phyloP scores from a whole-genome alignment of 2,888 invertebrate species.

The Metalampra italica region DNA sequence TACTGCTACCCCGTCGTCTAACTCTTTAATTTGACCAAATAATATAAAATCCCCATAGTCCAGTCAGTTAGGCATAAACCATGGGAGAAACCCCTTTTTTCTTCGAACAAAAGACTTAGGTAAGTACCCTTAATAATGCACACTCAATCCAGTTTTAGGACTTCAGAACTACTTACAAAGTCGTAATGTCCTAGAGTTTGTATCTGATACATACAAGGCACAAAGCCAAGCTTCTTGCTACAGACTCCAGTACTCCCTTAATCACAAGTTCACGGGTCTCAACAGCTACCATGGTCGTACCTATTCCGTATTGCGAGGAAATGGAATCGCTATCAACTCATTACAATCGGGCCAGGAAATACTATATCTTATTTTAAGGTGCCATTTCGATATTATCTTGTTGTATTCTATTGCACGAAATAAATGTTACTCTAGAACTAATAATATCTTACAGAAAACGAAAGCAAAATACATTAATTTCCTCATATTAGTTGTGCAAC shows the following conservation, averaged over 20 bases:
- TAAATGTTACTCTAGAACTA: too few species aligned
- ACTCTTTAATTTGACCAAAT: too few species aligned
- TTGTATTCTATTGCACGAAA: too few species aligned
- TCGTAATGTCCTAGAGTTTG: background rate
- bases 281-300: constrained; percentile 15
- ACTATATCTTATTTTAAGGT: background rate
- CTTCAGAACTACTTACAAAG: background rate
- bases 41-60: too few species aligned
- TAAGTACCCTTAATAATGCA: too few species aligned
- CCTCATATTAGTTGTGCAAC: too few species aligned
- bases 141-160: background rate
- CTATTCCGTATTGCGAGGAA: constrained; percentile 24
- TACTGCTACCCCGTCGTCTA: too few species aligned
- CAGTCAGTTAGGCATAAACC: too few species aligned
- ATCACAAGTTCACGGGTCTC: constrained; percentile 39
- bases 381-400: background rate
- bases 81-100: too few species aligned
- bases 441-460: too few species aligned
- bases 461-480: too few species aligned
- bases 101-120: too few species aligned
- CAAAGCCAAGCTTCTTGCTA: constrained; percentile 3
- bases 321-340: constrained; percentile 1
- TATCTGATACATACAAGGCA: constrained; percentile 1
- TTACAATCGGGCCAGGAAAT: background rate
- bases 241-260: constrained; percentile 33